These are phyloP conservation scores for Hormaphis cornu DNA, from an alignment of 1,140 invertebrate genomes.

Conservation along the genomic window DNA sequence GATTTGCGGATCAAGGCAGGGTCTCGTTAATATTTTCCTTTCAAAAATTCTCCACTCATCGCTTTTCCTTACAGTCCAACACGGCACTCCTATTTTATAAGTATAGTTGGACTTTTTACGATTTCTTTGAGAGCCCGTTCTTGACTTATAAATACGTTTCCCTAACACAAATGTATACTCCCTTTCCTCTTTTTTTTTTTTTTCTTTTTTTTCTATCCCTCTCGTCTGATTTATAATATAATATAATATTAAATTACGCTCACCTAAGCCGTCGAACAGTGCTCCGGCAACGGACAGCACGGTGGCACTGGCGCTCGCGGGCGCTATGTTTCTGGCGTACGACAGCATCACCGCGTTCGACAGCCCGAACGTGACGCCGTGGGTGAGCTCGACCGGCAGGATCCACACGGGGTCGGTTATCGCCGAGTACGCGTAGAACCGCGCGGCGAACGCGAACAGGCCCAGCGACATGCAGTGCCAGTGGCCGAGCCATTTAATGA, in stretches of 20 bases:
- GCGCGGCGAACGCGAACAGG: conserved; percentile 58
- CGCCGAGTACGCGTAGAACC: conserved; percentile 74
- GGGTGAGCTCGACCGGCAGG: conserved; percentile 72
- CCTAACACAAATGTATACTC: too few species aligned
- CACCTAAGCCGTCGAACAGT: conserved; percentile 73
- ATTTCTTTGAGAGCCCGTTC: too few species aligned
- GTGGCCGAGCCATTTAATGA: conserved; percentile 74
- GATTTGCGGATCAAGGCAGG: too few species aligned
- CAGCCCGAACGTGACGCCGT: conserved; percentile 79
- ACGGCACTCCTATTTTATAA: too few species aligned
- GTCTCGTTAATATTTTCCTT: too few species aligned
- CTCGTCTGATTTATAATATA: neutral
- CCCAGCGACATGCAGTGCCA: conserved; percentile 70
- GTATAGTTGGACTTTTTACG: too few species aligned
- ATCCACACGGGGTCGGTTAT: conserved; percentile 70
- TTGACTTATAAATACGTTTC: too few species aligned
- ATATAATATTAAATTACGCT: conserved; percentile 31
- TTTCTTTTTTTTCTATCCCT: neutral
- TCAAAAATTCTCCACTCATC: too few species aligned
- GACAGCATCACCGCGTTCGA: conserved; percentile 82
- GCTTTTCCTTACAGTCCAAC: too few species aligned
- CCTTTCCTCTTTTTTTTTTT: too few species aligned
- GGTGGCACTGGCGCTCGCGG: conserved; percentile 74
- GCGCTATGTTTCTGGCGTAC: conserved; percentile 74
- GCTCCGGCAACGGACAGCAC: conserved; percentile 76